Conservation (phyloP, 1,140 invertebrate genomes). For the Popillia japonica region DNA sequence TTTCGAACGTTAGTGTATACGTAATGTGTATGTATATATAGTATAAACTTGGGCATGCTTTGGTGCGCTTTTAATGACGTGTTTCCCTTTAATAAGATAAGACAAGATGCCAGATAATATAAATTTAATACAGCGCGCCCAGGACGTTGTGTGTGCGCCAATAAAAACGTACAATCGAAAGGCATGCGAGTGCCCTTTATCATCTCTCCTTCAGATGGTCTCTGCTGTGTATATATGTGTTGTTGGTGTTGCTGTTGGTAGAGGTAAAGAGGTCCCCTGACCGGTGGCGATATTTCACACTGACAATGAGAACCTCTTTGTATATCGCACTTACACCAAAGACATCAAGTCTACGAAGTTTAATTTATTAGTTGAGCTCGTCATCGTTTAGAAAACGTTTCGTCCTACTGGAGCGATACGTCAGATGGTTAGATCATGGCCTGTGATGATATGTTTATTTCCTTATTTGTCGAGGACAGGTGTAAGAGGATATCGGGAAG, state of each 20-base stretch:
- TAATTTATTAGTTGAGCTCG: constrained; percentile 16
- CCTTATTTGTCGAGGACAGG: too few species aligned
- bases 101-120: constrained; percentile 57
- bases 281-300: constrained; percentile 20
- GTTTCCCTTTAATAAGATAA: constrained; percentile 55
- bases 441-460: too few species aligned
- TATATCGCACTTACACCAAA: constrained; percentile 12
- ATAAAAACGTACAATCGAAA: constrained; percentile 35
- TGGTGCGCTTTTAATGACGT: constrained; percentile 57
- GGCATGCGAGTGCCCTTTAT: constrained; percentile 31
- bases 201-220: constrained; percentile 11
- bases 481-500: too few species aligned
- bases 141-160: constrained; percentile 26
- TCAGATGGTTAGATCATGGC: too few species aligned
- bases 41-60: constrained; percentile 37
- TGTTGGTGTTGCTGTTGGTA: not conserved
- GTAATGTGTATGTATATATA: not conserved
- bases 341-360: constrained; percentile 9
- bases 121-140: constrained; percentile 54
- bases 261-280: not conserved
- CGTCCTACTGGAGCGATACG: not conserved
- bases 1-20: not conserved
- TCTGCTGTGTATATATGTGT: constrained; percentile 12
- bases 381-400: not conserved
- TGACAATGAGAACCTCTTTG: constrained; percentile 17